phyloP scores from a whole-genome alignment of 2,888 invertebrate genomes.

The Parnassius smintheus region DNA sequence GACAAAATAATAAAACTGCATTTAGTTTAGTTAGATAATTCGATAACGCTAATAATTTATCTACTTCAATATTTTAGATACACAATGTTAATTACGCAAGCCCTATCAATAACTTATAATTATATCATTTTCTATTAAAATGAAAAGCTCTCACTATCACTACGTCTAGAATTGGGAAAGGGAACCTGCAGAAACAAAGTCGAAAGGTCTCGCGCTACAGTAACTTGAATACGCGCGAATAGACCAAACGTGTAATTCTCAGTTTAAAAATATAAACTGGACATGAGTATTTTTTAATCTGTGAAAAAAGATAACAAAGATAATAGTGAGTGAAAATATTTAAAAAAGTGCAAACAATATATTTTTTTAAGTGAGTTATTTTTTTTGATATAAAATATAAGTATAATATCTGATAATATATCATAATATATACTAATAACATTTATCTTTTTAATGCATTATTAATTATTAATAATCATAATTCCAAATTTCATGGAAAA shows the following conservation, averaged over 20 bases:
- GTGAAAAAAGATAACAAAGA: constrained; percentile 7
- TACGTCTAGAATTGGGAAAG: constrained; percentile 22
- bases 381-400: background rate
- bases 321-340: background rate
- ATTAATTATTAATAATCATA: too few relatives aligned
- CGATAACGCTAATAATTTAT: background rate
- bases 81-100: constrained; percentile 11
- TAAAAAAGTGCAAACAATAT: background rate
- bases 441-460: too few relatives aligned
- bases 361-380: constrained; percentile 12
- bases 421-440: too few relatives aligned
- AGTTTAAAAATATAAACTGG: constrained; percentile 5
- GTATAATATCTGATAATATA: too few relatives aligned
- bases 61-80: background rate
- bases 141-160: constrained; percentile 23
- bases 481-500: too few relatives aligned
- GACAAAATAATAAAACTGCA: background rate
- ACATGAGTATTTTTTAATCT: constrained; percentile 21
- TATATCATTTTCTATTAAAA: constrained; percentile 16
- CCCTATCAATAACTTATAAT: constrained; percentile 8
- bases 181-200: constrained; percentile 20
- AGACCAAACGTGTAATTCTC: constrained; percentile 11
- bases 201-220: constrained; percentile 21
- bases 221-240: constrained; percentile 22
- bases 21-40: background rate